phyloP scores from a whole-genome alignment of 2,797 vertebrate genomes.

The Labeo calbasu region DNA sequence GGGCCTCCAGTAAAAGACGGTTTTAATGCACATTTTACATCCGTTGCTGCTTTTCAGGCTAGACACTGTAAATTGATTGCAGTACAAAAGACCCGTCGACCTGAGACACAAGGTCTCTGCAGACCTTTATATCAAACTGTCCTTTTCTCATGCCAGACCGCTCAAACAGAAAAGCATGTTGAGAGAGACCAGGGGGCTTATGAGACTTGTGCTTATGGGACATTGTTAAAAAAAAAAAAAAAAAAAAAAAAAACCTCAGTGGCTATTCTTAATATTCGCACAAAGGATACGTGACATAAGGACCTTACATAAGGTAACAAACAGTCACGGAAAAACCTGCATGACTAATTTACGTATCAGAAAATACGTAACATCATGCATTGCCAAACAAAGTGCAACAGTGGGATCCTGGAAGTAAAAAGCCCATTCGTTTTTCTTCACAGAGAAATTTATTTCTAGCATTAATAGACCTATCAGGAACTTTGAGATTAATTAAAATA shows the following conservation, averaged over 20 bases:
- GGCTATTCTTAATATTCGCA: constrained; percentile 45
- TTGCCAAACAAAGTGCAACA: constrained; percentile 7
- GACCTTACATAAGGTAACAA: constrained; percentile 46
- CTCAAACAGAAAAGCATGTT: constrained; percentile 50
- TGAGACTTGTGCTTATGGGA: constrained; percentile 33
- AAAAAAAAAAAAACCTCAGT: constrained; percentile 26
- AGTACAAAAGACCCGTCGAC: constrained; percentile 57
- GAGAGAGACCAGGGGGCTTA: constrained; percentile 36
- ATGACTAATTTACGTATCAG: constrained; percentile 11
- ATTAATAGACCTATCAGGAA: neutral
- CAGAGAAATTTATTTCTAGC: neutral
- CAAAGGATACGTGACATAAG: constrained; percentile 44
- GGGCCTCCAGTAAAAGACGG: constrained; percentile 43
- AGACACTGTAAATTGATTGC: constrained; percentile 48
- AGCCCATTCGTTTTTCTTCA: neutral
- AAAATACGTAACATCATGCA: constrained; percentile 11
- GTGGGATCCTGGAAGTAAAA: neutral
- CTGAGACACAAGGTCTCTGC: constrained; percentile 8
- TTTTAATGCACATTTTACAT: constrained; percentile 59
- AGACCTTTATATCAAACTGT: constrained; percentile 37
- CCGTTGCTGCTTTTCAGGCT: constrained; percentile 38
- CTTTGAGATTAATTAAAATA: neutral
- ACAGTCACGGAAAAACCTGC: neutral
- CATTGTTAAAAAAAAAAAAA: constrained; percentile 34
- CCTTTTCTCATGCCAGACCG: constrained; percentile 41